Evolutionary conservation across 2,888 invertebrate species (phyloP).

Genomic region (Sinohyriopsis cumingii): DNA sequence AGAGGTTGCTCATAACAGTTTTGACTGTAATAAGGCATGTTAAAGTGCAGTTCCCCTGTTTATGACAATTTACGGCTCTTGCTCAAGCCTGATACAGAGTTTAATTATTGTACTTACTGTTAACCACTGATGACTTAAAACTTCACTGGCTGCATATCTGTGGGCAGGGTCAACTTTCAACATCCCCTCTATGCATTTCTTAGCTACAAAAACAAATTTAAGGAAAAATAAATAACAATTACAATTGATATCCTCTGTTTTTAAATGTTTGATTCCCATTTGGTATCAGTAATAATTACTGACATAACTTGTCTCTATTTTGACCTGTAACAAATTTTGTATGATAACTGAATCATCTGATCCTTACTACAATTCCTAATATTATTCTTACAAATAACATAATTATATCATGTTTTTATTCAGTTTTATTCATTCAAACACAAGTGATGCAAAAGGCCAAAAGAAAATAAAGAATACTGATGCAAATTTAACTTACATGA

Average conservation of each 20-base stretch:
- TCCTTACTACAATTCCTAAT: not conserved
- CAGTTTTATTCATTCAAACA: too few relatives aligned
- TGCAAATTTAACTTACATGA: too few relatives aligned
- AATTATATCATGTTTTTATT: conserved; percentile 1
- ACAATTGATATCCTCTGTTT: not conserved
- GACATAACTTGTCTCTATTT: too few relatives aligned
- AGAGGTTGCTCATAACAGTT: too few relatives aligned
- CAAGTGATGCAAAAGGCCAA: too few relatives aligned
- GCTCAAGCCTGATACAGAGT: not conserved
- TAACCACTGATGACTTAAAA: conserved; percentile 74
- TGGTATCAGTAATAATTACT: too few relatives aligned
- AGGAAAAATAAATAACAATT: not conserved
- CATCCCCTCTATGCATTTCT: conserved; percentile 73
- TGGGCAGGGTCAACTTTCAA: conserved; percentile 75
- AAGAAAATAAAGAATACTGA: too few relatives aligned
- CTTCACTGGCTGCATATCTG: conserved; percentile 75
- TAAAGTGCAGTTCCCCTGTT: too few relatives aligned
- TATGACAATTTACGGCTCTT: not conserved
- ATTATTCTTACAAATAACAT: not conserved
- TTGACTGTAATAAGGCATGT: too few relatives aligned
- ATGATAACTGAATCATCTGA: not conserved
- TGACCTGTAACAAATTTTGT: too few relatives aligned
- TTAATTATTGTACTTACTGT: conserved; percentile 51
- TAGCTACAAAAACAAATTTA: conserved; percentile 63
- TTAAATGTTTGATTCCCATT: too few relatives aligned